phyloP scores from a whole-genome alignment of 2,888 invertebrate species.

The Drosophila monieri region DNA sequence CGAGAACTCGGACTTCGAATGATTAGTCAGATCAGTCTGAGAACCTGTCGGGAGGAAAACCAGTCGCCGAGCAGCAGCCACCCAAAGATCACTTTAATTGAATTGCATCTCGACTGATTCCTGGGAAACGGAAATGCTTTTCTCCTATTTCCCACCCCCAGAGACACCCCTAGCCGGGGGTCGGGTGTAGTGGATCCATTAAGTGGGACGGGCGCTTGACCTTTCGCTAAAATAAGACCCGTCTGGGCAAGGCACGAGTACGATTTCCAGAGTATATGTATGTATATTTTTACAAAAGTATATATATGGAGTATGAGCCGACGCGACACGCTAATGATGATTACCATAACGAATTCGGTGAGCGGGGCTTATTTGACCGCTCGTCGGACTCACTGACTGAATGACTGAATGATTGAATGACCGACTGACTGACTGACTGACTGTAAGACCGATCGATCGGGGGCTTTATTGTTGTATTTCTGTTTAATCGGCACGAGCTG shows the following conservation, averaged over 20 bases:
- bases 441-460: slow-evolving; percentile 28
- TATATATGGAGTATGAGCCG: slow-evolving; percentile 3
- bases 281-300: slow-evolving; percentile 9
- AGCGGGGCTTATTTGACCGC: slow-evolving; percentile 41
- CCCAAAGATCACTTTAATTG: slow-evolving; percentile 44
- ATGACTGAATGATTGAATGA: slow-evolving; percentile 17
- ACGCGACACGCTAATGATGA: slow-evolving; percentile 66
- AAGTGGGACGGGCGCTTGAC: slow-evolving; percentile 58
- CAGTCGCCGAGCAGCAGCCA: slow-evolving; percentile 38
- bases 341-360: slow-evolving; percentile 66
- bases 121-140: slow-evolving; percentile 72
- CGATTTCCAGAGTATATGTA: background rate
- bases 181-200: slow-evolving; percentile 40
- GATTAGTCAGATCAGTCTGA: slow-evolving; percentile 53
- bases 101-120: slow-evolving; percentile 42
- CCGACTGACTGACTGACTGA: slow-evolving; percentile 23
- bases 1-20: slow-evolving; percentile 12
- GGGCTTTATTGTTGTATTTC: slow-evolving; percentile 17
- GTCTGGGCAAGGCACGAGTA: slow-evolving; percentile 50
- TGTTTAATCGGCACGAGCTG: slow-evolving; percentile 65
- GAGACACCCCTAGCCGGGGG: slow-evolving; percentile 26
- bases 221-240: slow-evolving; percentile 67
- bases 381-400: slow-evolving; percentile 23
- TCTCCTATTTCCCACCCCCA: slow-evolving; percentile 13
- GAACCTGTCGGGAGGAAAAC: slow-evolving; percentile 35